A percentile compares a stretch with the other conserved stretches of the same genome.
phyloP scores from a whole-genome alignment of 1,140 invertebrate genomes.

The Sinonovacula constricta region DNA sequence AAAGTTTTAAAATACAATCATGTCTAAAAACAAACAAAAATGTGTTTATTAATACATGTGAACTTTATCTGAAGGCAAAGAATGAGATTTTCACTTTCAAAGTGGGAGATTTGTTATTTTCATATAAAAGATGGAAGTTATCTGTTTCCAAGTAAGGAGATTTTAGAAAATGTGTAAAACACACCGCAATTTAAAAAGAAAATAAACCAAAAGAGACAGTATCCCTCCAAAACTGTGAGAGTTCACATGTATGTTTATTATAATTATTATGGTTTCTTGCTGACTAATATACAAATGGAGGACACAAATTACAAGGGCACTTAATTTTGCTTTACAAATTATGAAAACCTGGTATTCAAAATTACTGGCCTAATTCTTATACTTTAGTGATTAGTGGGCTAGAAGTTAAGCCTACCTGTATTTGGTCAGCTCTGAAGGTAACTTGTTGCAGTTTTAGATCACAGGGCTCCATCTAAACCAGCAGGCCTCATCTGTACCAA shows the following conservation, averaged over 20 bases:
- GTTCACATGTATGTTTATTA: neutral
- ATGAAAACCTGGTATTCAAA: neutral
- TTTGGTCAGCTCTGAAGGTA: slow-evolving; percentile 64
- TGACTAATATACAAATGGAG: neutral
- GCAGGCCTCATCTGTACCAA: too few species aligned
- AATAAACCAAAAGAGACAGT: too few species aligned
- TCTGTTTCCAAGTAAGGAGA: too few species aligned
- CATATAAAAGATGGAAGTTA: too few species aligned
- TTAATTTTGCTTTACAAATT: neutral
- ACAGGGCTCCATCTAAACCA: slow-evolving; percentile 73
- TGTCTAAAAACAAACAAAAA: neutral
- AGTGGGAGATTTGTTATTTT: too few species aligned
- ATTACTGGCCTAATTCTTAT: too few species aligned
- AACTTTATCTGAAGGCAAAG: too few species aligned
- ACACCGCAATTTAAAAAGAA: too few species aligned
- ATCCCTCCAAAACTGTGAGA: neutral
- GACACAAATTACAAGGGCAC: neutral
- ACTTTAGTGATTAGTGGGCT: too few species aligned
- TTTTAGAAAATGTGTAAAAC: too few species aligned
- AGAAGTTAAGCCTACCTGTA: too few species aligned
- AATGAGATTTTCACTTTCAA: too few species aligned
- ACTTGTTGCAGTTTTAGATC: slow-evolving; percentile 73
- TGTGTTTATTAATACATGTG: neutral
- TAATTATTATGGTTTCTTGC: neutral
- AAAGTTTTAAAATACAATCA: neutral